Conservation (phyloP, 2,113 vertebrate species). For the Onychostoma macrolepis region DNA sequence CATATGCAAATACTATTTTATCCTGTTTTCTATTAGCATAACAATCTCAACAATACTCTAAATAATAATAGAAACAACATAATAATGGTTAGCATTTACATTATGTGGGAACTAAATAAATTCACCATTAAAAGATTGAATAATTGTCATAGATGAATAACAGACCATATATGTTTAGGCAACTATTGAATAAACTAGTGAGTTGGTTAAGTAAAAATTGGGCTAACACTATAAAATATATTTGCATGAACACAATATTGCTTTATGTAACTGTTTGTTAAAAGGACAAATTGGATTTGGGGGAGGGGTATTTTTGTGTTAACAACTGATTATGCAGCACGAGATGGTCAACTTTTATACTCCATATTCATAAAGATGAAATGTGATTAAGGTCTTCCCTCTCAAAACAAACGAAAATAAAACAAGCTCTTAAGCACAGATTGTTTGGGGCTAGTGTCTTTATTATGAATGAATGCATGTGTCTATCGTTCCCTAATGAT, state of each 20-base stretch:
- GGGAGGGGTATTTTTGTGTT: background rate
- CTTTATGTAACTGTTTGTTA: background rate
- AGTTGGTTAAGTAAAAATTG: background rate
- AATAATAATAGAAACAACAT: background rate
- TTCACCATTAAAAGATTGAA: background rate
- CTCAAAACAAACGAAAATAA: background rate
- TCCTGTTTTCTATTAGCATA: background rate
- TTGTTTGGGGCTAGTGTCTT: background rate
- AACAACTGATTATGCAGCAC: background rate
- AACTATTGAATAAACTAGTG: background rate
- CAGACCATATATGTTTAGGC: background rate
- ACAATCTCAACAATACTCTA: background rate
- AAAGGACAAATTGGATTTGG: background rate
- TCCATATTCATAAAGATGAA: background rate
- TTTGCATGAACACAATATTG: background rate
- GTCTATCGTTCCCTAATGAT: background rate
- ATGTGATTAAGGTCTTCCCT: background rate
- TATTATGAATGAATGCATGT: slow-evolving; percentile 4
- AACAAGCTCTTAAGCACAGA: background rate
- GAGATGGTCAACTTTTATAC: background rate
- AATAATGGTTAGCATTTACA: background rate
- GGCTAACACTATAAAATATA: background rate
- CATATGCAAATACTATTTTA: background rate
- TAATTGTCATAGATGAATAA: background rate
- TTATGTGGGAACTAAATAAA: background rate